phyloP scores from a whole-genome alignment of 2,113 vertebrate genomes.

The Myxocyprinus asiaticus region DNA sequence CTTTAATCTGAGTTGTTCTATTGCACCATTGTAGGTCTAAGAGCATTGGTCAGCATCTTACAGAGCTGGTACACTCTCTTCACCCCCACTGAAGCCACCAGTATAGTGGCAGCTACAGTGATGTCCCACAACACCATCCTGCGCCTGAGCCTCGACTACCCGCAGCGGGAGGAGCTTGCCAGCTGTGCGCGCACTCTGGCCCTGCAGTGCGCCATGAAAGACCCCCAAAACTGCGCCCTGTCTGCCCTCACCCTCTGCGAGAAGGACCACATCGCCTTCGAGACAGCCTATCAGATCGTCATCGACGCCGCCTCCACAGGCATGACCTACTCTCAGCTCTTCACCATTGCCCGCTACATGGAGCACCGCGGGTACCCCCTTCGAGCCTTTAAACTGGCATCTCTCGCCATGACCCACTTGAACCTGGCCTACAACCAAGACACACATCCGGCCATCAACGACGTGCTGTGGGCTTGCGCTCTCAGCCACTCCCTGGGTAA shows the following conservation, averaged over 20 bases:
- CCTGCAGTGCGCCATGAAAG: conserved; percentile 97
- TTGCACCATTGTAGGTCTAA: conserved; percentile 75
- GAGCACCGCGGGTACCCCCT: conserved; percentile 96
- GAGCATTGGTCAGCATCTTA: conserved; percentile 93
- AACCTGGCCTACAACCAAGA: conserved; percentile 99
- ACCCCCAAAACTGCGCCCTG: conserved; percentile 96
- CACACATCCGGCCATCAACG: conserved; percentile 96
- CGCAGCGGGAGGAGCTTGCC: conserved; percentile 93
- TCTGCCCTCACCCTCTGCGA: conserved; percentile 96
- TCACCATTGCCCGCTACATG: conserved; percentile 98
- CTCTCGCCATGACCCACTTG: conserved; percentile 95
- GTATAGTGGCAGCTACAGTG: conserved; percentile 93
- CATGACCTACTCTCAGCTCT: conserved; percentile 97
- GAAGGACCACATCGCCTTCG: conserved; percentile 98
- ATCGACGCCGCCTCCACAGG: conserved; percentile 92
- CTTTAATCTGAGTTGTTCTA: background rate
- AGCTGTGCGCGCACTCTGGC: conserved; percentile 93
- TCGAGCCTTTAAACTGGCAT: conserved; percentile 95
- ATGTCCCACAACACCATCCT: conserved; percentile 97
- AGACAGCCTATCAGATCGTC: conserved; percentile 97
- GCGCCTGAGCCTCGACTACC: conserved; percentile 94
- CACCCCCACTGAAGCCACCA: conserved; percentile 97
- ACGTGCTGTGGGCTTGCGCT: conserved; percentile 97
- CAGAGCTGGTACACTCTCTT: conserved; percentile 99
- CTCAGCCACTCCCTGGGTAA: conserved; percentile 98